These are phyloP conservation scores for Meles meles DNA, from an alignment of 2,113 vertebrate genomes.

Conservation along the genomic window DNA sequence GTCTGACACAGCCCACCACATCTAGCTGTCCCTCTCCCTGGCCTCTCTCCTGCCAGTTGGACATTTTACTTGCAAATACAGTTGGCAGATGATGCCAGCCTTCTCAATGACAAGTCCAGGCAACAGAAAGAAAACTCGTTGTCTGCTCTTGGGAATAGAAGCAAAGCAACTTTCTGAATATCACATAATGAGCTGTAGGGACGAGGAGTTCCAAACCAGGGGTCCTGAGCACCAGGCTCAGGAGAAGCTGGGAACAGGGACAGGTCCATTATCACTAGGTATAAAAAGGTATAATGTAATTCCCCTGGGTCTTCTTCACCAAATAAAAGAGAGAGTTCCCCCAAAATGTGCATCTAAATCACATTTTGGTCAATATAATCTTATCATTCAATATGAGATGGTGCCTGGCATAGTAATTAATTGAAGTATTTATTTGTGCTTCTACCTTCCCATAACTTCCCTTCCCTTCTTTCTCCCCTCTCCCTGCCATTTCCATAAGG, in stretches of 20 bases:
- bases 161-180: not conserved
- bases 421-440: not conserved
- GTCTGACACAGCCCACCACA: not conserved
- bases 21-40: not conserved
- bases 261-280: not conserved
- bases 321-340: not conserved
- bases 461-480: not conserved
- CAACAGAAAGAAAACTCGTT: not conserved
- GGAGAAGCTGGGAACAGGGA: not conserved
- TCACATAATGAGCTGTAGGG: not conserved
- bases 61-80: slow-evolving; percentile 69
- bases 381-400: not conserved
- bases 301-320: not conserved
- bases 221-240: not conserved
- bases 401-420: not conserved
- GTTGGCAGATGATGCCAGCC: not conserved
- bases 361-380: not conserved
- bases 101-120: slow-evolving; percentile 42
- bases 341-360: not conserved
- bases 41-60: not conserved
- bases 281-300: not conserved
- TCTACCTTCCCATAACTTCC: not conserved
- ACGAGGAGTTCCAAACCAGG: not conserved
- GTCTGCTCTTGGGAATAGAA: not conserved
- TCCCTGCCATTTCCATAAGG: not conserved